Conservation (phyloP, 2,797 vertebrate genomes). For the Sebastes matsubarae region DNA sequence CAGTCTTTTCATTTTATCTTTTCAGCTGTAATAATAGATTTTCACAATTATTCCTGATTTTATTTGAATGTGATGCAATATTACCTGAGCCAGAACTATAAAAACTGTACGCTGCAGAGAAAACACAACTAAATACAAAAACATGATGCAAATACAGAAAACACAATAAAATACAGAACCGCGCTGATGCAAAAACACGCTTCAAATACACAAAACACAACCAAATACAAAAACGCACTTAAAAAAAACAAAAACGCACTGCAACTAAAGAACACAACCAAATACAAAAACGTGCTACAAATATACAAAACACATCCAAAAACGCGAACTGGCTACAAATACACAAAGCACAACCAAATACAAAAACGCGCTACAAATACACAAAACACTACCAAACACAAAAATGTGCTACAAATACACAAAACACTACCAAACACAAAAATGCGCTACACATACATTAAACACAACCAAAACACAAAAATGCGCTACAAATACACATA, state of each 20-base stretch:
- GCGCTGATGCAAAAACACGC: neutral
- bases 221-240: fast-evolving
- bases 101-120: neutral
- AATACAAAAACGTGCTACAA: neutral
- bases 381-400: neutral
- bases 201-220: neutral
- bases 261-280: neutral
- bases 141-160: neutral
- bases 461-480: too few relatives aligned
- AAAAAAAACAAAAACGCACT: neutral
- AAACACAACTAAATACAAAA: neutral
- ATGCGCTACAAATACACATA: neutral
- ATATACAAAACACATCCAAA: neutral
- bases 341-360: neutral
- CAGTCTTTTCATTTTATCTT: neutral
- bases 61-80: neutral
- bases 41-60: neutral
- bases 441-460: too few relatives aligned
- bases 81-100: neutral
- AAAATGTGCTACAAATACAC: neutral
- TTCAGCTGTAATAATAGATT: neutral
- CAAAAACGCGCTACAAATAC: fast-evolving
- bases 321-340: fast-evolving
- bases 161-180: neutral
- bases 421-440: neutral